These are phyloP conservation scores for Metalampra italica DNA, from an alignment of 2,888 invertebrate species.

Conservation along the genomic window DNA sequence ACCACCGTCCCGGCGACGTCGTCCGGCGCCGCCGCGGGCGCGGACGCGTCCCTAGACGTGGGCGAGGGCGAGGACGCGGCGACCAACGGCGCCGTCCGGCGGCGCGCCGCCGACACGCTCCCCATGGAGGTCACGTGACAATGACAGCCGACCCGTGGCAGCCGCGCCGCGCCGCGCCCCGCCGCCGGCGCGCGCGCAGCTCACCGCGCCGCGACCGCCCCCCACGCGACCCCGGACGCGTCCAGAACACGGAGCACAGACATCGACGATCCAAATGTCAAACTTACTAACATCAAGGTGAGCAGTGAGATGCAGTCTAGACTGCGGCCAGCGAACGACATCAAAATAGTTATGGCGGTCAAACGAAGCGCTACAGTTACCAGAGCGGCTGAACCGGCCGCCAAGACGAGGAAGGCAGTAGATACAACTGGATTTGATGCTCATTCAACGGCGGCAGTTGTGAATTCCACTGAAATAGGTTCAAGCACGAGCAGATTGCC, in stretches of 20 bases:
- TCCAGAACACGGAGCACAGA: background rate
- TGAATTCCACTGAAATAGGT: background rate
- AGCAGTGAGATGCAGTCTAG: background rate
- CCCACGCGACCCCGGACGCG: too few relatives aligned
- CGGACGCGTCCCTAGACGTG: slow-evolving; percentile 6
- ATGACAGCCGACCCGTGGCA: slow-evolving; percentile 16
- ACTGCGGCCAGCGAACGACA: background rate
- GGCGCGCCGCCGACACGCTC: slow-evolving; percentile 46
- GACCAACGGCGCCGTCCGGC: slow-evolving; percentile 39
- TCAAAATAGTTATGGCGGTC: background rate
- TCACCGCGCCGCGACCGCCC: too few relatives aligned
- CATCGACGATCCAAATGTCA: too few relatives aligned
- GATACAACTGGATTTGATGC: background rate
- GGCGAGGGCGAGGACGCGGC: slow-evolving; percentile 23
- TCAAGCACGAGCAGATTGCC: background rate
- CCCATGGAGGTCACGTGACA: slow-evolving; percentile 76
- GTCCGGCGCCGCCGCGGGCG: slow-evolving; percentile 14
- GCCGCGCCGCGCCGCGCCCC: slow-evolving; percentile 8
- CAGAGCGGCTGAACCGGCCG: too few relatives aligned
- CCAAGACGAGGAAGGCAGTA: too few relatives aligned
- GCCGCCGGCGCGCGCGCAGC: background rate
- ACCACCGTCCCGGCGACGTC: slow-evolving; percentile 25
- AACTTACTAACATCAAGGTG: too few relatives aligned
- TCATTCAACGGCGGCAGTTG: background rate
- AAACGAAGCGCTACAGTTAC: background rate